These are phyloP conservation scores for Lycaena phlaeas DNA, from an alignment of 2,888 invertebrate genomes.

Conservation along the genomic window DNA sequence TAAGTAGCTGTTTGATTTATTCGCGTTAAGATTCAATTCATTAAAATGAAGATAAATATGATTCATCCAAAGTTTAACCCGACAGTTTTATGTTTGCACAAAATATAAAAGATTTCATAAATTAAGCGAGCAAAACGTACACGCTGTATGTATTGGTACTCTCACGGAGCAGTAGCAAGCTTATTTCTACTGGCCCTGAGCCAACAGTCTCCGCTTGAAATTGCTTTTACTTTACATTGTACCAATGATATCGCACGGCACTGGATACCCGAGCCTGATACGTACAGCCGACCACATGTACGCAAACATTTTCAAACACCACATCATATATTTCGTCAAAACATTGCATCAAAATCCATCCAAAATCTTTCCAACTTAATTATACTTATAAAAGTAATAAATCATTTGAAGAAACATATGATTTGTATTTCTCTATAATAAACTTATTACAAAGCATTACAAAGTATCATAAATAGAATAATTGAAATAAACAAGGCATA, in stretches of 20 bases:
- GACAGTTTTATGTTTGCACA: constrained; percentile 13
- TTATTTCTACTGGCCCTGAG: constrained; percentile 62
- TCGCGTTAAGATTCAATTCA: constrained; percentile 4
- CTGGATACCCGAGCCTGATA: constrained; percentile 41
- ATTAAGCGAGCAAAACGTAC: constrained; percentile 40
- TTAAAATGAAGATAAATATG: constrained; percentile 6
- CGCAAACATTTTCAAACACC: constrained; percentile 3
- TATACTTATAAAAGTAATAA: too few relatives aligned
- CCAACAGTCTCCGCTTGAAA: constrained; percentile 55
- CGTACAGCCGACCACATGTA: constrained; percentile 29
- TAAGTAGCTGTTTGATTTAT: constrained; percentile 11
- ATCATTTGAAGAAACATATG: too few relatives aligned
- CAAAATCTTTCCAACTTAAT: too few relatives aligned
- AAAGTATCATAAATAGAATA: too few relatives aligned
- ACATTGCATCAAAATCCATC: too few relatives aligned
- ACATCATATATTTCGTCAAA: not conserved
- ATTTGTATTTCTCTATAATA: too few relatives aligned
- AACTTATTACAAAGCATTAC: too few relatives aligned
- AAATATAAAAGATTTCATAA: constrained; percentile 24
- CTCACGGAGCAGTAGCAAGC: constrained; percentile 55
- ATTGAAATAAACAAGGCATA: too few relatives aligned
- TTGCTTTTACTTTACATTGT: constrained; percentile 61
- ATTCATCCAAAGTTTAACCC: constrained; percentile 5
- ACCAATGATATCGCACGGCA: constrained; percentile 52
- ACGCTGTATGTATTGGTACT: constrained; percentile 48